These are phyloP conservation scores for Galaxea fascicularis DNA, from an alignment of 92 coral and sea anemone species.

Conservation along the genomic window DNA sequence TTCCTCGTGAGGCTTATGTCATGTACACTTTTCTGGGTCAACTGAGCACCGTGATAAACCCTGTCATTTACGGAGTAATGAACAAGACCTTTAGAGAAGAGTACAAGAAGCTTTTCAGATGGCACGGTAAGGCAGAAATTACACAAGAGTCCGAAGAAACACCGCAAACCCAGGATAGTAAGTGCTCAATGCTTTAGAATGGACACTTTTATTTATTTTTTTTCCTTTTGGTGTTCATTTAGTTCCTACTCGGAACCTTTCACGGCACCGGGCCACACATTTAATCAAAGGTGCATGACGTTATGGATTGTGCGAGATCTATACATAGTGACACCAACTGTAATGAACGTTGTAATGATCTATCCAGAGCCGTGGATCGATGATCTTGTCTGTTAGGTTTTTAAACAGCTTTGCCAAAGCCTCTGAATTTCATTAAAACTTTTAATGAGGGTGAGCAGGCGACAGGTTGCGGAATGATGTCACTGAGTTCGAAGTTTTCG, in stretches of 20 bases:
- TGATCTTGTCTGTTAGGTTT: too few species aligned
- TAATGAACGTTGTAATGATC: too few species aligned
- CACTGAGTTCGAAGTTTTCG: too few species aligned
- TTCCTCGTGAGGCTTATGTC: conserved; percentile 78
- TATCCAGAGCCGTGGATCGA: too few species aligned
- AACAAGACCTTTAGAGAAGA: conserved; percentile 82
- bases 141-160: conserved; percentile 48
- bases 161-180: conserved; percentile 48
- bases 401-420: too few species aligned
- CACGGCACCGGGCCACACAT: not conserved
- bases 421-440: too few species aligned
- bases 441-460: too few species aligned
- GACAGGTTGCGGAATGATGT: too few species aligned
- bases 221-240: not conserved
- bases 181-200: conserved; percentile 43
- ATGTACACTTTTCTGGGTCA: conserved; percentile 86
- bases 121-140: conserved; percentile 37
- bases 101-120: conserved; percentile 51
- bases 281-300: too few species aligned
- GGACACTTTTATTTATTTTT: not conserved
- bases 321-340: too few species aligned
- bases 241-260: not conserved
- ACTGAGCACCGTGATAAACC: conserved; percentile 77
- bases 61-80: conserved; percentile 82
- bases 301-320: too few species aligned